phyloP scores from a whole-genome alignment of 2,113 vertebrate genomes.

The Pomatostomus ruficeps region DNA sequence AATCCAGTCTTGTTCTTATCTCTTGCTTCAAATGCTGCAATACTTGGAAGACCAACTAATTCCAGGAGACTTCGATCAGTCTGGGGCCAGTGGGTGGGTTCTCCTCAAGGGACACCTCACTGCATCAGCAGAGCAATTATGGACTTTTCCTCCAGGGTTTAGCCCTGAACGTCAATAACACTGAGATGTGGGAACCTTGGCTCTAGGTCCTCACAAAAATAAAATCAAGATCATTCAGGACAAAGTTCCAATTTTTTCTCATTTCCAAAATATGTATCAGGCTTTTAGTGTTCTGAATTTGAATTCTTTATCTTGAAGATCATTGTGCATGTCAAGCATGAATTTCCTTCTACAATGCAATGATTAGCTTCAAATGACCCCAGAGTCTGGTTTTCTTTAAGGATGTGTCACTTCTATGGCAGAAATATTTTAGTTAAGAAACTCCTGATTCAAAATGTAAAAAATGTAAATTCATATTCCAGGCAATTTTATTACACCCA shows the following conservation, averaged over 20 bases:
- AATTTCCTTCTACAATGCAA: neutral
- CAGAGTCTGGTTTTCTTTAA: neutral
- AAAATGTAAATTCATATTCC: neutral
- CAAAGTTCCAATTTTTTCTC: neutral
- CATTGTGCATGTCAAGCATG: neutral
- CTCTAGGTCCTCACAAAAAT: neutral
- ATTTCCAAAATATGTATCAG: neutral
- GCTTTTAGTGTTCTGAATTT: neutral
- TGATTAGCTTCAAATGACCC: neutral
- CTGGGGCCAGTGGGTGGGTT: neutral
- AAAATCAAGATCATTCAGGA: neutral
- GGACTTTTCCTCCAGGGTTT: neutral
- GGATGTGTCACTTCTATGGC: neutral
- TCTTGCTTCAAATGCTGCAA: neutral
- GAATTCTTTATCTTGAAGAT: neutral
- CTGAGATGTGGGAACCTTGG: neutral
- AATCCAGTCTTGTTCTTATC: neutral
- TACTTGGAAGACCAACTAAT: neutral
- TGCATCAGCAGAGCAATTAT: neutral
- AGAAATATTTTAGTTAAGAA: neutral
- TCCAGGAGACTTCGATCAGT: neutral
- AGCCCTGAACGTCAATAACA: neutral
- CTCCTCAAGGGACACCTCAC: rapidly evolving
- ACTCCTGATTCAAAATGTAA: neutral
- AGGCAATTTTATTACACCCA: neutral